Evolutionary conservation across 2,113 vertebrate species (phyloP).

Genomic region (Prietella phreatophila): DNA sequence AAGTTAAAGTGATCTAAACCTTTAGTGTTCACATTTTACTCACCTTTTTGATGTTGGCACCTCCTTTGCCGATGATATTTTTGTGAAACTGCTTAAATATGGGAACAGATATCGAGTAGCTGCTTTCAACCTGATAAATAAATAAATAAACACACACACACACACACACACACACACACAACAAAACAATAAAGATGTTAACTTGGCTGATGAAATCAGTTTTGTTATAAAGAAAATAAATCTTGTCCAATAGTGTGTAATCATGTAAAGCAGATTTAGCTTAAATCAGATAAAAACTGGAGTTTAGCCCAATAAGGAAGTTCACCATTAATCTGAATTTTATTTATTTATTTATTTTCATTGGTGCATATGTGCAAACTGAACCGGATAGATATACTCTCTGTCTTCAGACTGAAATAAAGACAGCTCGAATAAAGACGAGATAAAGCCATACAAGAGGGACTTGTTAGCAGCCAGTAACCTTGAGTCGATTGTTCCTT

Average conservation of each 20-base stretch:
- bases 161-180: background rate
- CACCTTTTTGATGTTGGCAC: slow-evolving; percentile 82
- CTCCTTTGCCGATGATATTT: slow-evolving; percentile 83
- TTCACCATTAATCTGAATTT: too few relatives aligned
- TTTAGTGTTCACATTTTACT: background rate
- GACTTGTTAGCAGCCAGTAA: too few relatives aligned
- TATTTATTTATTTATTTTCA: too few relatives aligned
- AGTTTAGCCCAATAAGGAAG: too few relatives aligned
- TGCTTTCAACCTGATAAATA: slow-evolving; percentile 75
- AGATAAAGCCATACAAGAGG: too few relatives aligned
- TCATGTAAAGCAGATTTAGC: background rate
- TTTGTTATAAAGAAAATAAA: background rate
- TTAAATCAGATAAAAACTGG: background rate
- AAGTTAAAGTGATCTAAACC: background rate
- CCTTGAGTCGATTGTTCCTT: too few relatives aligned
- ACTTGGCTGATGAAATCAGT: background rate
- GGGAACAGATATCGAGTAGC: slow-evolving; percentile 77
- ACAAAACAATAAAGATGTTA: background rate
- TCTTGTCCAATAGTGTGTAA: background rate
- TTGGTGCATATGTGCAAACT: too few relatives aligned
- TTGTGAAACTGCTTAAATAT: slow-evolving; percentile 83
- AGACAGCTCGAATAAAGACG: too few relatives aligned
- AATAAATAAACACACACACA: too few relatives aligned
- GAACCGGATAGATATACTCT: too few relatives aligned
- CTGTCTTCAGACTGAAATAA: too few relatives aligned